Evolutionary conservation across 2,888 invertebrate species (phyloP), one percentile per base, ranked within the genome.

Genomic region (Villa cingulata): DNA sequence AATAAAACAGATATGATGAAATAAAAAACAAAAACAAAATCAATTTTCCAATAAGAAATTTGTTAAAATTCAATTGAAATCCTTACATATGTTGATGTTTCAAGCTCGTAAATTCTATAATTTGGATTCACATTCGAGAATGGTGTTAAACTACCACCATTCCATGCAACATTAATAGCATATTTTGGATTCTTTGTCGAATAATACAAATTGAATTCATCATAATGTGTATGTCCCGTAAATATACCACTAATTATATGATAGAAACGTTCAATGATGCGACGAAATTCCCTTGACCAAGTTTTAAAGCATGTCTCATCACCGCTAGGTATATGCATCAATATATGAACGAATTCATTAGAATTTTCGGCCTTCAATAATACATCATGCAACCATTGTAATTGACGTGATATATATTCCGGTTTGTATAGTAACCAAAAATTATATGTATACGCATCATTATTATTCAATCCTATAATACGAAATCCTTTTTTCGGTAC

Each of bases 301-400:
- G 80, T 75, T 32, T 72, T 65, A 45, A 80, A 74, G 48, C 88
- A 82, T 53, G 80, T 79, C 14, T 66, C 59, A 2, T 74, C 73
- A 5, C 87, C 87, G 0, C 86, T 78, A 0, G 90, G 89, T 42
- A 92, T 78, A 59, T 95, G 94, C 0, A 81, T 77, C 41, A 94
- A 70, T 37, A 91, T 81, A 58, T 91, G 88, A 0, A 92, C 89
- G 58, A 77, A 74, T 62, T 90, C 87, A 1, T 76, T 74, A 2
- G 75, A 75, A 36, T 68, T 62, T 64, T 94, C 94, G 0, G 92
- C 85, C 50, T 76, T 68, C 43, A 76, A 69, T 4, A 95, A 69
- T 46, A 83, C 81, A 10, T 77, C 67, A 2, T 83, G 77, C 32
- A 95, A 65, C 92, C 92, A 95, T 46, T 80, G 75, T 46, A 95